Evolutionary conservation across 1,140 invertebrate species (phyloP).

Genomic region (Leptopilina clavipes): DNA sequence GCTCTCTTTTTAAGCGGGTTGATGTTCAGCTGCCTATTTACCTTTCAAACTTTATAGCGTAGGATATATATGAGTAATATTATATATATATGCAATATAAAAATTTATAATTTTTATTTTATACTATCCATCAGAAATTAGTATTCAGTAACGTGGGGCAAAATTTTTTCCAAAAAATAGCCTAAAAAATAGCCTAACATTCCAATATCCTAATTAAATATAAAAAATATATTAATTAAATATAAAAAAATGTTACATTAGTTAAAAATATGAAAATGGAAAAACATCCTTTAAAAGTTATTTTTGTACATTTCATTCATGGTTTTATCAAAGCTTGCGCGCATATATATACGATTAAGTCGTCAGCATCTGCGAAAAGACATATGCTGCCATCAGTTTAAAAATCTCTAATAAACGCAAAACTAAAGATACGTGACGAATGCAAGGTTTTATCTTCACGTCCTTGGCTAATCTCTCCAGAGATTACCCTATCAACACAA

Average conservation of each 20-base stretch:
- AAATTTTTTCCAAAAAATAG: no score
- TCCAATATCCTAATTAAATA: no score
- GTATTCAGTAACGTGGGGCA: no score
- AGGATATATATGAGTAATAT: background rate
- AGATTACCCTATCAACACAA: slow-evolving; percentile 68
- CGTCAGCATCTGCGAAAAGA: slow-evolving; percentile 49
- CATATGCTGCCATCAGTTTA: slow-evolving; percentile 41
- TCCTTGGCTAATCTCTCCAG: slow-evolving; percentile 73
- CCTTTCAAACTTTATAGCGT: slow-evolving; percentile 16
- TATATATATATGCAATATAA: background rate
- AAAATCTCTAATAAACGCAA: slow-evolving; percentile 50
- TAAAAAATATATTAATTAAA: no score
- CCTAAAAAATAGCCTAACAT: no score
- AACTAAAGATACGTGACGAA: slow-evolving; percentile 59
- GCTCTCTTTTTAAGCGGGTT: slow-evolving; percentile 27
- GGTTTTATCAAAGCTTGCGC: slow-evolving; percentile 45
- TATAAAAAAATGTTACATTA: no score
- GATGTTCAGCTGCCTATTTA: slow-evolving; percentile 23
- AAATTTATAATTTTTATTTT: background rate
- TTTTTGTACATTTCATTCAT: slow-evolving; percentile 45
- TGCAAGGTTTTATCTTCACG: slow-evolving; percentile 69
- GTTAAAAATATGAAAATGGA: background rate
- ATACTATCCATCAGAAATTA: no score
- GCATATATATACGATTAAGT: slow-evolving; percentile 40
- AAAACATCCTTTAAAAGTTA: background rate